Evolutionary conservation across 2,888 invertebrate genomes (phyloP), one percentile per base, ranked within the genome.

Genomic region (Tachystola acroxantha): DNA sequence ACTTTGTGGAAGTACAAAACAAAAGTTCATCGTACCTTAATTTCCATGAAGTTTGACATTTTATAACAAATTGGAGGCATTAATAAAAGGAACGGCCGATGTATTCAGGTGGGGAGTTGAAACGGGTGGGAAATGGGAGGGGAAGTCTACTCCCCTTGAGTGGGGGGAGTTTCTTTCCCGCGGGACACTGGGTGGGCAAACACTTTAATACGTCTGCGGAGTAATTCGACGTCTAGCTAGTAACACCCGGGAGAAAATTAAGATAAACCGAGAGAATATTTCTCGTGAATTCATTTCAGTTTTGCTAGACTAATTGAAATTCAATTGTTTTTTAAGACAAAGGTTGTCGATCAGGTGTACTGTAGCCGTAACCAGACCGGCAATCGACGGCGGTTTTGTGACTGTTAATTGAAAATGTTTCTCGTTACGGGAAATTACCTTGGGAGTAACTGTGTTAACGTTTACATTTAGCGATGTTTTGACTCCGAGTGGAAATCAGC

Each of bases 121-220:
- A 55, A 57, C 45, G 45, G 44, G 44, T 51, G 38, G 46, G 45
- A 16, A 33, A 32, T 40, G 44, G 45, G 44, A 43, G 50, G 38
- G 46, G 45, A 16, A 33, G 33, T 40, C 37, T 33, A 40, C 41
- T 32, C 35, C 32, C 43, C 45, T 42, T 45, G 36, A 39, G 34
- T 10, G 25, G 32, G 45, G 45, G 56, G 46, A 31, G 20, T 36
- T 42, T 36, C 31, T 30, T 41, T 51, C 57, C 57, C 43, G 34
- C 32, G 38, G 42, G 66, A 58, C 50, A 54, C 45, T 48, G 56
- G 57, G 49, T 45, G 47, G 44, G 64, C 57, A 68, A 69, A 73
- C 68, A 70, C 60, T 71, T 70, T 67, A 59, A 62, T 62, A 60
- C 42, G 53, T 56, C 50, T 56, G 27, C 58, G 50, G 47, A 61